phyloP scores from a whole-genome alignment of 2,797 vertebrate species.

The Melopsittacus undulatus region DNA sequence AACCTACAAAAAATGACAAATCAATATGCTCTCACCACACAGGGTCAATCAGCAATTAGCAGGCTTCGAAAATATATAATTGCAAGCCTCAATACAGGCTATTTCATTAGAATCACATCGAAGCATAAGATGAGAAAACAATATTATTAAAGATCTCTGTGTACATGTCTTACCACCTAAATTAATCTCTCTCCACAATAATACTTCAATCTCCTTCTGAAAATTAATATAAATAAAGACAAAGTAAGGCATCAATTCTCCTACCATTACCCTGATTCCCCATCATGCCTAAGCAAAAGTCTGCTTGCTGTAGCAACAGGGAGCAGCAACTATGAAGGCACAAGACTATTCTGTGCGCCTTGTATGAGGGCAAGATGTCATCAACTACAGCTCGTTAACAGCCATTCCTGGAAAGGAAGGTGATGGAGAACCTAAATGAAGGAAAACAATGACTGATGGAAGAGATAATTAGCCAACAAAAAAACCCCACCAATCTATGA shows the following conservation, averaged over 20 bases:
- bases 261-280: background rate
- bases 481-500: background rate
- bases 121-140: background rate
- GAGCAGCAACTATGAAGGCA: background rate
- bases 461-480: background rate
- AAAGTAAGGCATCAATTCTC: background rate
- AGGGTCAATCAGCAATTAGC: background rate
- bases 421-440: background rate
- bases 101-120: background rate
- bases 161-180: background rate
- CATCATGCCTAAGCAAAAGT: background rate
- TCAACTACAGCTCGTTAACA: background rate
- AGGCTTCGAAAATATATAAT: background rate
- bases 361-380: background rate
- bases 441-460: background rate
- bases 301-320: background rate
- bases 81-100: background rate
- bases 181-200: background rate
- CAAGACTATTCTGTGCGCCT: background rate
- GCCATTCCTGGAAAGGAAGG: background rate
- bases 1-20: background rate
- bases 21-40: background rate
- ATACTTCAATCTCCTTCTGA: background rate
- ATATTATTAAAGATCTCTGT: background rate
- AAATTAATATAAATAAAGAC: background rate